A percentile compares a stretch with the other conserved stretches of the same genome.
Evolutionary conservation across 1,140 invertebrate genomes (phyloP).

Genomic region (Apolygus lucorum): DNA sequence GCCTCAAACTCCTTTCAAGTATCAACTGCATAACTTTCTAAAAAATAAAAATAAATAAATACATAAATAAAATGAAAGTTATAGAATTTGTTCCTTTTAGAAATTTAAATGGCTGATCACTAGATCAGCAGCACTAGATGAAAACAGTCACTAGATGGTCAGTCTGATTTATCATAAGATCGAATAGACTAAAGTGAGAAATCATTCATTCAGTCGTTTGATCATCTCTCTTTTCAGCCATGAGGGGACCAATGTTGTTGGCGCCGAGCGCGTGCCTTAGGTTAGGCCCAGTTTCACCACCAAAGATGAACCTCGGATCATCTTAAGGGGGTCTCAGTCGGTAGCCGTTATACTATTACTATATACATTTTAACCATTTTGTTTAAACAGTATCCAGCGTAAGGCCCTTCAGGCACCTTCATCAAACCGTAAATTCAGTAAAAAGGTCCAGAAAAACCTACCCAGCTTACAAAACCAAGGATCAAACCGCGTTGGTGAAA

Average conservation of each 20-base stretch:
- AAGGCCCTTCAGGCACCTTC: too few species aligned
- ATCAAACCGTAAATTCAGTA: too few species aligned
- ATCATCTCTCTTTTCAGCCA: not conserved
- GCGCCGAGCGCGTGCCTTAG: not conserved
- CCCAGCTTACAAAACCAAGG: too few species aligned
- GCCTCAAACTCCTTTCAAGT: conserved; percentile 46
- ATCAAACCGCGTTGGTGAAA: too few species aligned
- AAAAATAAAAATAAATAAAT: not conserved
- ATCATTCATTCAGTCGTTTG: not conserved
- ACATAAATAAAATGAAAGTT: not conserved
- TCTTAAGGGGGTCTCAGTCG: too few species aligned
- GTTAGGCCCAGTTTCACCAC: too few species aligned
- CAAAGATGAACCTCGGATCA: too few species aligned
- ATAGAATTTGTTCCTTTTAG: not conserved
- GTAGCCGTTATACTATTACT: too few species aligned
- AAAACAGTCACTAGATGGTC: not conserved
- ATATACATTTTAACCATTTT: too few species aligned
- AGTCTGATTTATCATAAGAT: not conserved
- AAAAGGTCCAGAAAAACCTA: too few species aligned
- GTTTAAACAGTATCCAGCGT: too few species aligned
- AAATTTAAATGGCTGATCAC: not conserved
- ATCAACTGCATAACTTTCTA: conserved; percentile 51
- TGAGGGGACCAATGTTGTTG: not conserved
- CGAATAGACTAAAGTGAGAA: not conserved
- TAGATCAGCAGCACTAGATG: too few species aligned